A percentile compares a stretch with the other conserved stretches of the same genome.
Conservation (phyloP, 2,113 vertebrate species). For the Trogon melanurus region DNA sequence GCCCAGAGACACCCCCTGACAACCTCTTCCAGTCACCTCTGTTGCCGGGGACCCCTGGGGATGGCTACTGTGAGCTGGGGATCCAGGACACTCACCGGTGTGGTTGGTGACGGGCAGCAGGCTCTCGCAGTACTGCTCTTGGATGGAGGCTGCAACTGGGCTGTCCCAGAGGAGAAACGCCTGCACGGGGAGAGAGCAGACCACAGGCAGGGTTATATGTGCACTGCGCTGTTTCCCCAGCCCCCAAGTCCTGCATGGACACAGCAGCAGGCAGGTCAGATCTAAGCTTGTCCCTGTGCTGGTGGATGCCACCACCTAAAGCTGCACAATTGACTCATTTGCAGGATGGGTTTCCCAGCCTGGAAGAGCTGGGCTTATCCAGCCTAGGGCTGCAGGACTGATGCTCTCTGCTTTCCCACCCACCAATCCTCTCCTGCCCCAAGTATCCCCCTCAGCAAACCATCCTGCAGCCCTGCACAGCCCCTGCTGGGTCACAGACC, state of each 20-base stretch:
- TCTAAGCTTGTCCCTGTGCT: neutral
- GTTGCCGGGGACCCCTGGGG: fast-evolving
- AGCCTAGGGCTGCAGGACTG: neutral
- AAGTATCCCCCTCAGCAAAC: neutral
- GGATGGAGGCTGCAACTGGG: conserved; percentile 48
- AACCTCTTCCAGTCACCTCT: neutral
- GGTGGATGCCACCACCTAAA: neutral
- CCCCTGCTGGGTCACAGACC: neutral
- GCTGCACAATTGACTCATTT: neutral
- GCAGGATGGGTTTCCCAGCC: neutral
- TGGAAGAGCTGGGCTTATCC: neutral
- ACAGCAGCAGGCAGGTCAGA: fast-evolving
- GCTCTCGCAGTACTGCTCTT: conserved; percentile 75
- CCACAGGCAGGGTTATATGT: neutral
- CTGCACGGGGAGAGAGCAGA: conserved; percentile 4
- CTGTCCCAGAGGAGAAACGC: conserved; percentile 58
- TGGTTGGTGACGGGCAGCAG: conserved; percentile 55
- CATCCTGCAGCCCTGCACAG: neutral
- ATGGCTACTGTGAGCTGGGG: neutral
- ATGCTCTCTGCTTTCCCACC: neutral
- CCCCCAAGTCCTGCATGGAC: neutral
- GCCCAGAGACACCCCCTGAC: neutral
- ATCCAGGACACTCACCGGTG: conserved; percentile 56
- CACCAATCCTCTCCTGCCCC: neutral
- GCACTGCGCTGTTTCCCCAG: neutral